A percentile compares a stretch with the other conserved stretches of the same genome.
Evolutionary conservation across 92 coral and sea anemone species (phyloP).

Genomic region (Muricea muricata): DNA sequence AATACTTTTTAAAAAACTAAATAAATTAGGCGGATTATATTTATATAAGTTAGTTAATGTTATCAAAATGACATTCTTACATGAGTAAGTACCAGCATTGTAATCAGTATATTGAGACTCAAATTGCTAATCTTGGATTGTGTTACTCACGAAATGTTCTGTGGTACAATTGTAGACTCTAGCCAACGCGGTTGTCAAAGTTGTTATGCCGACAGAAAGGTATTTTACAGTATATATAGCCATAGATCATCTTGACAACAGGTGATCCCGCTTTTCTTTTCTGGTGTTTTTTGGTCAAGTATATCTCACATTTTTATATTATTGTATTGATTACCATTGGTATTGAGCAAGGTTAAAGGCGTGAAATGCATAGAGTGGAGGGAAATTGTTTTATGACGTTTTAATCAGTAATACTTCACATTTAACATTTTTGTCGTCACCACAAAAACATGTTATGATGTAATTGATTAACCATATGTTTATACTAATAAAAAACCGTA

Average conservation of each 20-base stretch:
- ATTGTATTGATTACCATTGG: neutral
- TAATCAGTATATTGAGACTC: neutral
- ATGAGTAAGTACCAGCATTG: neutral
- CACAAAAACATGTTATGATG: too few species aligned
- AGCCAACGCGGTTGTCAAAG: slow-evolving; percentile 99
- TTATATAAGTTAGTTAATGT: too few species aligned
- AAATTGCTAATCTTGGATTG: slow-evolving; percentile 3
- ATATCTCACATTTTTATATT: neutral
- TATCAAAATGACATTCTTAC: neutral
- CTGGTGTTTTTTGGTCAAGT: slow-evolving; percentile 15
- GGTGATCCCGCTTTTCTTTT: slow-evolving; percentile 1
- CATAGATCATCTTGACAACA: slow-evolving; percentile 14
- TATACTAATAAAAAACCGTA: too few species aligned
- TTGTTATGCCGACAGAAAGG: slow-evolving; percentile 99
- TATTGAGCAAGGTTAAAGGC: neutral
- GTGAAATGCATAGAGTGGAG: neutral
- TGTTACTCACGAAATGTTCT: slow-evolving; percentile 95
- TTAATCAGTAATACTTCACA: neutral
- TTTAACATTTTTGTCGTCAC: neutral
- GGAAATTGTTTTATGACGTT: too few species aligned
- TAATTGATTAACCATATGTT: too few species aligned
- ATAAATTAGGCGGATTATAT: too few species aligned
- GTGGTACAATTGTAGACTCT: slow-evolving; percentile 99
- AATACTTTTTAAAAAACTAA: too few species aligned
- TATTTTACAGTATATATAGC: slow-evolving; percentile 61